phyloP scores from a whole-genome alignment of 1,140 invertebrate species.

The Drosophila nigrodunni region DNA sequence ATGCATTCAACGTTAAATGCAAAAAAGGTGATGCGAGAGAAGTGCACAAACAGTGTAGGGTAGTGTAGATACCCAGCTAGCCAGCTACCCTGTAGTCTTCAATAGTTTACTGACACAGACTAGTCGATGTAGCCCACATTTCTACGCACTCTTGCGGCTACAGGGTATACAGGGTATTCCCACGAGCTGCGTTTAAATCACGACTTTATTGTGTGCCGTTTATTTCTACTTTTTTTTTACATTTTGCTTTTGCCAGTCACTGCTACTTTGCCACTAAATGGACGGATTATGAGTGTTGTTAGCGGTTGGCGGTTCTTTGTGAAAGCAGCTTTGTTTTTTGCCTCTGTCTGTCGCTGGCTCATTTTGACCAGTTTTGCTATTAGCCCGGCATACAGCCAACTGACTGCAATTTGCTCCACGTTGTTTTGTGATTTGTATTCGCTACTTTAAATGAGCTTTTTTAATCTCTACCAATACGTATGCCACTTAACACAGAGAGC shows the following conservation, averaged over 20 bases:
- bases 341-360: constrained; percentile 26
- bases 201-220: constrained; percentile 35
- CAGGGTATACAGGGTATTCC: constrained; percentile 50
- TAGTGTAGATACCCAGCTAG: neutral
- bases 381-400: constrained; percentile 57
- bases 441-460: constrained; percentile 1
- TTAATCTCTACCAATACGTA: neutral
- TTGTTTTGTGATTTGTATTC: constrained; percentile 39
- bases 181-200: constrained; percentile 75
- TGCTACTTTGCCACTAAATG: constrained; percentile 70
- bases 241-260: constrained; percentile 30
- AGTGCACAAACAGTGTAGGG: constrained; percentile 15
- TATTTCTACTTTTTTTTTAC: too few species aligned
- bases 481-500: neutral
- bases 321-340: constrained; percentile 31
- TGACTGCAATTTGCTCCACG: constrained; percentile 59
- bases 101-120: too few species aligned
- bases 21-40: constrained; percentile 59
- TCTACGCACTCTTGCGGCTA: neutral
- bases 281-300: constrained; percentile 80
- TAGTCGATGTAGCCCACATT: neutral
- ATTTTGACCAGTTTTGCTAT: constrained; percentile 55
- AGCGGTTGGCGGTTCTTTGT: constrained; percentile 63
- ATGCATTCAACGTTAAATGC: constrained; percentile 79
- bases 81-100: neutral